Evolutionary conservation across 2,113 vertebrate species (phyloP).

Genomic region (Phocoena phocoena): DNA sequence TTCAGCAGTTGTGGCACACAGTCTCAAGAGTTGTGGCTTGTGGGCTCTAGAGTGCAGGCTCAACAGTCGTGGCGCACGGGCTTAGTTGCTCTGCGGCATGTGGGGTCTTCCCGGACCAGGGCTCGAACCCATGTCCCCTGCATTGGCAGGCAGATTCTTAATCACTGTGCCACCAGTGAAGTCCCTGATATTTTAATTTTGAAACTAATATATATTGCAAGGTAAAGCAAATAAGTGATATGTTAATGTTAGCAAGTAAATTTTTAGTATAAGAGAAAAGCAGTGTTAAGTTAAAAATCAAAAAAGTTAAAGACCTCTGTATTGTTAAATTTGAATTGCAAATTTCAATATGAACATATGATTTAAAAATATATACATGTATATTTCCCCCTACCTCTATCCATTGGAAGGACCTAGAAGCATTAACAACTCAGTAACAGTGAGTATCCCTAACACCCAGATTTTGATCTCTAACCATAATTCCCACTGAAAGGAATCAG

Average conservation of each 20-base stretch:
- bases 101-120: too few relatives aligned
- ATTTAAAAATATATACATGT: neutral
- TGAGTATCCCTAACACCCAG: neutral
- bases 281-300: neutral
- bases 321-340: neutral
- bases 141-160: too few relatives aligned
- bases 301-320: neutral
- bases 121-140: too few relatives aligned
- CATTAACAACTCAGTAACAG: neutral
- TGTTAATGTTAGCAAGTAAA: neutral
- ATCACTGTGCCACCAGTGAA: too few relatives aligned
- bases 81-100: too few relatives aligned
- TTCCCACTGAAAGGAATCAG: neutral
- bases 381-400: neutral
- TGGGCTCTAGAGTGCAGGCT: too few relatives aligned
- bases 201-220: neutral
- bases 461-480: neutral
- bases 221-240: neutral
- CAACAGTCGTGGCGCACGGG: too few relatives aligned
- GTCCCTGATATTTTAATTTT: conserved; percentile 3
- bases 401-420: neutral
- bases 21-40: too few relatives aligned
- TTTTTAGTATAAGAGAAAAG: conserved; percentile 41
- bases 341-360: neutral
- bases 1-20: too few relatives aligned